phyloP scores from a whole-genome alignment of 53 echinoderm and acorn worm species.

The Holothuria leucospilota region DNA sequence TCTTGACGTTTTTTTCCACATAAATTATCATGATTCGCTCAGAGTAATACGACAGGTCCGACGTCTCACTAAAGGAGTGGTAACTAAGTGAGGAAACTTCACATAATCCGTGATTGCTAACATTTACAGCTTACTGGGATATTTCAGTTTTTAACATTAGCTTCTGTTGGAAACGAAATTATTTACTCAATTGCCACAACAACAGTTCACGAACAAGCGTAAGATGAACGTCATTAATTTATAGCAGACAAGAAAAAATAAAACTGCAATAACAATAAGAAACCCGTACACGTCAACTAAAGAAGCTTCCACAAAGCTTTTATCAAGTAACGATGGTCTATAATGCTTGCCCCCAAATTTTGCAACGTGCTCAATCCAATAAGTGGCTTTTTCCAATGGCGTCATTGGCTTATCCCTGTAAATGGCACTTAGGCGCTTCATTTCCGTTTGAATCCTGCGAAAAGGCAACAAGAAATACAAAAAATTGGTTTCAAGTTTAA shows the following conservation, averaged over 20 bases:
- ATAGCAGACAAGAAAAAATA: neutral
- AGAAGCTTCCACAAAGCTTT: neutral
- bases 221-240: neutral
- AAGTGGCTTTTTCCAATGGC: slow-evolving; percentile 19
- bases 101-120: no score
- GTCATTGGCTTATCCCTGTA: slow-evolving; percentile 38
- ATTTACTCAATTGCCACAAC: no score
- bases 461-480: neutral
- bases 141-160: no score
- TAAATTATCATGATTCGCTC: no score
- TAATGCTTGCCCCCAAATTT: slow-evolving; percentile 34
- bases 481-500: no score
- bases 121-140: no score
- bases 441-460: neutral
- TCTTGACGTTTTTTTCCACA: no score
- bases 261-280: neutral
- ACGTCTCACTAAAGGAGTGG: no score
- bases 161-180: no score
- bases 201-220: neutral
- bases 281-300: slow-evolving; percentile 18
- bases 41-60: no score
- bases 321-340: slow-evolving; percentile 11
- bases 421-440: neutral
- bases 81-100: no score
- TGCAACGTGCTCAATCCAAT: slow-evolving; percentile 39